These are phyloP conservation scores for Phyllotis vaccarum DNA, from an alignment of 2,797 vertebrate species.

Conservation along the genomic window DNA sequence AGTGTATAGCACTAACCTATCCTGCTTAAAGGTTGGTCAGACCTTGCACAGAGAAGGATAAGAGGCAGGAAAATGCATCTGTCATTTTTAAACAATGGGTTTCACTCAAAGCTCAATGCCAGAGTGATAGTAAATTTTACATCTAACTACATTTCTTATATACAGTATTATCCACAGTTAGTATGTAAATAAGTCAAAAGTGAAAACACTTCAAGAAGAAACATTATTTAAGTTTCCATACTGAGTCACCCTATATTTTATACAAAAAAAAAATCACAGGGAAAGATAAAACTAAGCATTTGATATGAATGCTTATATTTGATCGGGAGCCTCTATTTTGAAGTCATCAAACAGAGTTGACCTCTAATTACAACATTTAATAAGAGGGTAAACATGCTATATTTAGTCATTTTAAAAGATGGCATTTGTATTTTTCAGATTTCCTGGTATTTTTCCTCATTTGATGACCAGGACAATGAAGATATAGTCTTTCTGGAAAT, in stretches of 20 bases:
- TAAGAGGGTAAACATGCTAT: conserved; percentile 31
- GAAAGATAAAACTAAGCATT: conserved; percentile 40
- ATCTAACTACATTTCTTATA: conserved; percentile 16
- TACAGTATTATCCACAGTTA: background rate
- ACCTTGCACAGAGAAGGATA: background rate
- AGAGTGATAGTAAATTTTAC: conserved; percentile 7
- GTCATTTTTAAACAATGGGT: conserved; percentile 16
- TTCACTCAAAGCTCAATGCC: conserved; percentile 28
- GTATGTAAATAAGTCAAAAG: conserved; percentile 51
- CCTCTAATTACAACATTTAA: conserved; percentile 58
- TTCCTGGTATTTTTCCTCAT: background rate
- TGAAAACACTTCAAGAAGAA: background rate
- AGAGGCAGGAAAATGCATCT: background rate
- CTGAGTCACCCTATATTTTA: conserved; percentile 59
- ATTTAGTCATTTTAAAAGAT: conserved; percentile 49
- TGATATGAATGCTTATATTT: conserved; percentile 40
- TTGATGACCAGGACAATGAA: conserved; percentile 42
- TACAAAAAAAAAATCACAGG: conserved; percentile 35
- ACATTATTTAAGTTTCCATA: background rate
- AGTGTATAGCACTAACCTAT: background rate
- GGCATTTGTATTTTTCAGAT: conserved; percentile 32
- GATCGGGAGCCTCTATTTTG: conserved; percentile 31
- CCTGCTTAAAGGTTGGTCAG: too few relatives aligned
- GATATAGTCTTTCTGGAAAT: conserved; percentile 4
- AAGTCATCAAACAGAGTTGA: conserved; percentile 17